Percentiles rank a stretch among this genome's conserved stretches.
phyloP scores from a whole-genome alignment of 2,888 invertebrate species.

The Luperina testacea region DNA sequence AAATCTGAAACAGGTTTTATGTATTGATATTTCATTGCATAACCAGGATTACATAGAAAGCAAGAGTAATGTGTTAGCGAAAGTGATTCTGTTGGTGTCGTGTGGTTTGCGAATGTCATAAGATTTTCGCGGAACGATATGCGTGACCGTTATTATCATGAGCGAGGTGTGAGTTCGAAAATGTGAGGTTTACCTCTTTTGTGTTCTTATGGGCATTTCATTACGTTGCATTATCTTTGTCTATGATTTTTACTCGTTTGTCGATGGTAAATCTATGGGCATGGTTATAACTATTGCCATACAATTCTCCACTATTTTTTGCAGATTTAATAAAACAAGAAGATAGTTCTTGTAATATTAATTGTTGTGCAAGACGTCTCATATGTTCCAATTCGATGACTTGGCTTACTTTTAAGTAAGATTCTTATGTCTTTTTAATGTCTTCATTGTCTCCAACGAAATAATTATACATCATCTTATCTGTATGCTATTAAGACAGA shows the following conservation, averaged over 20 bases:
- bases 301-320: not conserved
- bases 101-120: constrained; percentile 61
- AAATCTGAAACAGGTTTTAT: constrained; percentile 41
- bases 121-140: constrained; percentile 50
- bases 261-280: not conserved
- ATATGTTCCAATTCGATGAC: not conserved
- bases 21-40: constrained; percentile 52
- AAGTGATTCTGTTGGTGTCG: constrained; percentile 54
- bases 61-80: constrained; percentile 60
- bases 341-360: not conserved
- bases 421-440: constrained; percentile 44
- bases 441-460: constrained; percentile 41
- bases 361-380: not conserved
- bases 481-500: not conserved
- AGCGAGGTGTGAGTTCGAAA: constrained; percentile 33
- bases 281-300: not conserved
- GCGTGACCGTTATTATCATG: constrained; percentile 50
- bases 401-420: not conserved
- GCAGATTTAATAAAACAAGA: not conserved
- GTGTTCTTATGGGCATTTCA: not conserved
- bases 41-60: constrained; percentile 62
- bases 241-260: not conserved
- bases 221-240: constrained; percentile 2
- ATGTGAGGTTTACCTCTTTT: constrained; percentile 23
- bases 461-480: constrained; percentile 23